Evolutionary conservation across 1,140 invertebrate genomes (phyloP).

Genomic region (Drosophila arawakana): DNA sequence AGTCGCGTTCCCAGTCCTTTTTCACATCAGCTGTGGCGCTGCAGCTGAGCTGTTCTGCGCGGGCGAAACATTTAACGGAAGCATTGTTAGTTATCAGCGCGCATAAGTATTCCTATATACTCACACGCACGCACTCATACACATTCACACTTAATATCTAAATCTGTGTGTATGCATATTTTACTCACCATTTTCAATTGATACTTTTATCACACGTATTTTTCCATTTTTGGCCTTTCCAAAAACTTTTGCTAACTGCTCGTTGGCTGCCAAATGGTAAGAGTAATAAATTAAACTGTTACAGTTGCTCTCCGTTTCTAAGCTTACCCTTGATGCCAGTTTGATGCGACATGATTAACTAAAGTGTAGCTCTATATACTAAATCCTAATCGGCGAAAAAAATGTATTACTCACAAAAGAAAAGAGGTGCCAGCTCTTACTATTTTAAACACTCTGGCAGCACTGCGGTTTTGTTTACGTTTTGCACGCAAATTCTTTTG

Average conservation of each 20-base stretch:
- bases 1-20: slow-evolving; percentile 95
- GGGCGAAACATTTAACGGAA: slow-evolving; percentile 36
- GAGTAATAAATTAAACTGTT: not conserved
- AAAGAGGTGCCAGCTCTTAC: slow-evolving; percentile 27
- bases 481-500: slow-evolving; percentile 10
- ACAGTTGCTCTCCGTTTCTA: not conserved
- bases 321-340: slow-evolving; percentile 88
- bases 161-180: slow-evolving; percentile 32
- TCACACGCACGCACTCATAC: no score
- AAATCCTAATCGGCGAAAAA: slow-evolving; percentile 50
- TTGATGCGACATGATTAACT: slow-evolving; percentile 89
- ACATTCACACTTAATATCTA: slow-evolving; percentile 12
- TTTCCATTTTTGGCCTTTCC: slow-evolving; percentile 92
- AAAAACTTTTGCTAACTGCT: slow-evolving; percentile 92
- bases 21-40: slow-evolving; percentile 88
- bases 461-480: slow-evolving; percentile 34
- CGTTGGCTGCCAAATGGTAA: slow-evolving; percentile 87
- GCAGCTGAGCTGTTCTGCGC: slow-evolving; percentile 91
- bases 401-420: slow-evolving; percentile 66
- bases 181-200: slow-evolving; percentile 92
- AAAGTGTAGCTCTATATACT: slow-evolving; percentile 41
- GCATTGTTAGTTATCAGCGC: slow-evolving; percentile 27
- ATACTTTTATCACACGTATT: slow-evolving; percentile 92
- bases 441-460: slow-evolving; percentile 25
- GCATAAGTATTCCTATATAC: slow-evolving; percentile 26